Evolutionary conservation across 2,888 invertebrate species (phyloP), one percentile per base, ranked within the genome.

Genomic region (Rhamnusium bicolor): DNA sequence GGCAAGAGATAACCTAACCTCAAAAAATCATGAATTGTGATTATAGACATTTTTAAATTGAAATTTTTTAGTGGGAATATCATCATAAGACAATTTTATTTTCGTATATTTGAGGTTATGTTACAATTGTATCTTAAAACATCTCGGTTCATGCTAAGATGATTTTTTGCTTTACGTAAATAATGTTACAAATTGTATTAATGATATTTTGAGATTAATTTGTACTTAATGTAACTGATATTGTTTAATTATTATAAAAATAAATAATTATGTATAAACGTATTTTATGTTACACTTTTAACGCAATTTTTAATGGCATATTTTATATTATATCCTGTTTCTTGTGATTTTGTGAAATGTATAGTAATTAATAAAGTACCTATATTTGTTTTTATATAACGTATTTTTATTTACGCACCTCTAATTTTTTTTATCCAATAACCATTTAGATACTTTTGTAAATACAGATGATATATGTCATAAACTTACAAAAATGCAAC

Each of bases 291-390:
- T 51, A 29, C 53, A 47, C 54, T 54, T 65, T 65, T 65, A 29
- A 19, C 27, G 7, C 29, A 53, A 56, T 65, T 66, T 40, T 66
- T 46, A 16, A 63, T 18, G 24, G 46, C 40, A 46, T 53, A 63
- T 71, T 71, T 71, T 71, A 60, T 71, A 71, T 71, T 51, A 49
- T 63, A 63, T 51, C 12, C 10, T 51, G 29, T 67, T 67, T 54
- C n/a, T 71, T 71, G 66, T 71, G 70, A 70, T 70, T 62, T 69
- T 62, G 71, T 71, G 66, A 56, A 32, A 32, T 65, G 58, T 71
- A 58, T 60, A 71, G 66, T 71, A 58, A 60, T 66, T 40, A 66
- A 65, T 58, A 71, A 71, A 66, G 66, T 60, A 71, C 49, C 65
- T 66, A 53, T 60, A 71, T 71, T 66, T 71, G 65, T 71, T 71